Conservation (phyloP, 2,888 invertebrate genomes). For the Drosophila glabriapex region DNA sequence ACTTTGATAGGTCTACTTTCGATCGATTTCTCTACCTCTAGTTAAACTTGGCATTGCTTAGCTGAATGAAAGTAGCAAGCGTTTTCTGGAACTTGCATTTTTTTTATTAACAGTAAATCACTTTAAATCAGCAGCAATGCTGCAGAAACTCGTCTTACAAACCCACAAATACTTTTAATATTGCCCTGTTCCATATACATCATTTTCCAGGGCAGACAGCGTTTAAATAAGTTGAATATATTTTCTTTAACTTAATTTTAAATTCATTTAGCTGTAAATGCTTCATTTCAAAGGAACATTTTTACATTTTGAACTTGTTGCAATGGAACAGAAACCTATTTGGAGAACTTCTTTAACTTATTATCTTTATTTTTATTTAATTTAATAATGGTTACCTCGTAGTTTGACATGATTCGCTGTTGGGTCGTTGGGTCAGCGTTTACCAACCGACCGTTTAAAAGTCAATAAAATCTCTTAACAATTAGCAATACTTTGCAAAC, state of each 20-base stretch:
- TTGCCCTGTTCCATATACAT: not conserved
- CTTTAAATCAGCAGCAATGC: not conserved
- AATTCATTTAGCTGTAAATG: not conserved
- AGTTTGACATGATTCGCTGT: not conserved
- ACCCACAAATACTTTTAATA: not conserved
- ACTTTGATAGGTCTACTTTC: not conserved
- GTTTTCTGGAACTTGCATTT: not conserved
- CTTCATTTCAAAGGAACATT: not conserved
- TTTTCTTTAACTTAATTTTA: not conserved
- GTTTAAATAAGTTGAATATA: not conserved
- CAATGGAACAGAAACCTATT: not conserved
- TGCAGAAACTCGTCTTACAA: not conserved
- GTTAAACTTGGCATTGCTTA: not conserved
- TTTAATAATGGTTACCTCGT: not conserved
- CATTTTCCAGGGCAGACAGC: not conserved
- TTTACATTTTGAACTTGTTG: not conserved
- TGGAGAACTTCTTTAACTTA: not conserved
- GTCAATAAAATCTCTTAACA: slow-evolving; percentile 43
- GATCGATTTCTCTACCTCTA: not conserved
- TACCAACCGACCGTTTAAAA: slow-evolving; percentile 6
- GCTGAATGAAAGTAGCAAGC: not conserved
- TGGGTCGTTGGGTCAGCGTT: not conserved
- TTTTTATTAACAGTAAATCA: not conserved
- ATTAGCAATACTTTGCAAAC: slow-evolving; percentile 33
- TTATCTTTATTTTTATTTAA: too few relatives aligned